Percentiles rank a stretch among this genome's conserved stretches.
These are phyloP conservation scores for Zygothrica quintamaculata DNA, from an alignment of 2,888 invertebrate genomes.

Conservation along the genomic window DNA sequence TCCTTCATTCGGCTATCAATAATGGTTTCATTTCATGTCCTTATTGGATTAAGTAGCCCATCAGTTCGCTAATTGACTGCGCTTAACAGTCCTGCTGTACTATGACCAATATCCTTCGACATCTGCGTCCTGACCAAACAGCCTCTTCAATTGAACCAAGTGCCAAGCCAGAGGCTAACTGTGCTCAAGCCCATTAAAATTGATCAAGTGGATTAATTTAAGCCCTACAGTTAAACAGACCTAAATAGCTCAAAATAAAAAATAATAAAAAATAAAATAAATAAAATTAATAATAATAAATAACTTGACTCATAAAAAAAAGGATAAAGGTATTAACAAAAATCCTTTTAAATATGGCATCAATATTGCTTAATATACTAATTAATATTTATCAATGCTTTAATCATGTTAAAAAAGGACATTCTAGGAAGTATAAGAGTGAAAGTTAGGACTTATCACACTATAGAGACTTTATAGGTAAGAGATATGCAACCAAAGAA, in stretches of 20 bases:
- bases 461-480: no score
- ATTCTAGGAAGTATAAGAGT: no score
- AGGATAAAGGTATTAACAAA: no score
- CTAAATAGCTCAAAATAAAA: neutral
- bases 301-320: no score
- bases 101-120: conserved; percentile 4
- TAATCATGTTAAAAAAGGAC: no score
- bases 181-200: neutral
- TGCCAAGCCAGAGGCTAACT: conserved; percentile 8
- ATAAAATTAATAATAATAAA: no score
- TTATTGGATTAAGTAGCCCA: conserved; percentile 72
- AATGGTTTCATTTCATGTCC: conserved; percentile 70
- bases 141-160: conserved; percentile 9
- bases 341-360: no score
- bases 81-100: conserved; percentile 49
- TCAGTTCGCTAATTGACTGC: conserved; percentile 68
- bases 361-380: no score
- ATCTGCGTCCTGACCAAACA: neutral
- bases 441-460: no score
- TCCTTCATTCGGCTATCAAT: conserved; percentile 46
- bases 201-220: conserved; percentile 5
- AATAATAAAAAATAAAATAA: no score
- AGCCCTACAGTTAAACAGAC: neutral
- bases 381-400: no score
- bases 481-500: no score